phyloP scores from a whole-genome alignment of 2,888 invertebrate genomes.

The Latheticus oryzae region DNA sequence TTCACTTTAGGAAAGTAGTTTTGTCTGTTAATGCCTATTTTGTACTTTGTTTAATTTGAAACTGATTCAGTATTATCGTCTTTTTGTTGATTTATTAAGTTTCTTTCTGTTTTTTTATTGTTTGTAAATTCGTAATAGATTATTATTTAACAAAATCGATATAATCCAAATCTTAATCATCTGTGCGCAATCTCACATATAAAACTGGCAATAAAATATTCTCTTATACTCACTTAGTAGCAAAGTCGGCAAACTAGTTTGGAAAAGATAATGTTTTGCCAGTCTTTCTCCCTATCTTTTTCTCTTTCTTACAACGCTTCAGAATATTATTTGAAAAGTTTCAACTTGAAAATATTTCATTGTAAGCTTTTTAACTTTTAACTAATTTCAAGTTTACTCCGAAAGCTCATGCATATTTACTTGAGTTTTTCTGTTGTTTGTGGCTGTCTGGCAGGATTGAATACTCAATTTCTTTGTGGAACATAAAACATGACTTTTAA shows the following conservation, averaged over 20 bases:
- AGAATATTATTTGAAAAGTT: slow-evolving; percentile 42
- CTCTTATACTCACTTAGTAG: slow-evolving; percentile 46
- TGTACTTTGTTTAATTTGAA: slow-evolving; percentile 42
- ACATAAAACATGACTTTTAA: too few relatives aligned
- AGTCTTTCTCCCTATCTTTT: slow-evolving; percentile 18
- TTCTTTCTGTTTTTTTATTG: too few relatives aligned
- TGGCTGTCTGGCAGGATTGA: slow-evolving; percentile 5
- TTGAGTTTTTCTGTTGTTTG: slow-evolving; percentile 20
- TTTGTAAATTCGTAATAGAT: too few relatives aligned
- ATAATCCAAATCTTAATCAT: neutral
- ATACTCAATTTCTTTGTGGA: too few relatives aligned
- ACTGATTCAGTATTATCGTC: too few relatives aligned
- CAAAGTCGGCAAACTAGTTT: slow-evolving; percentile 52
- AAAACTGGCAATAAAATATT: slow-evolving; percentile 49
- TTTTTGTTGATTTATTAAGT: too few relatives aligned
- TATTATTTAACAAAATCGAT: too few relatives aligned
- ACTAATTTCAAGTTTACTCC: slow-evolving; percentile 35
- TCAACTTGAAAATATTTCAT: slow-evolving; percentile 37
- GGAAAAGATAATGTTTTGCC: slow-evolving; percentile 43
- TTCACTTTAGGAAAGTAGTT: slow-evolving; percentile 47
- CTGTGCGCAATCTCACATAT: slow-evolving; percentile 41
- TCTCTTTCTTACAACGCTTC: slow-evolving; percentile 27
- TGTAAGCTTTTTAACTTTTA: slow-evolving; percentile 39
- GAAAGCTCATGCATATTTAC: slow-evolving; percentile 39
- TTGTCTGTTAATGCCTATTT: slow-evolving; percentile 41